Evolutionary conservation across 2,797 vertebrate species (phyloP), one percentile per base, ranked within the genome.

Genomic region (Oryzias sinensis): DNA sequence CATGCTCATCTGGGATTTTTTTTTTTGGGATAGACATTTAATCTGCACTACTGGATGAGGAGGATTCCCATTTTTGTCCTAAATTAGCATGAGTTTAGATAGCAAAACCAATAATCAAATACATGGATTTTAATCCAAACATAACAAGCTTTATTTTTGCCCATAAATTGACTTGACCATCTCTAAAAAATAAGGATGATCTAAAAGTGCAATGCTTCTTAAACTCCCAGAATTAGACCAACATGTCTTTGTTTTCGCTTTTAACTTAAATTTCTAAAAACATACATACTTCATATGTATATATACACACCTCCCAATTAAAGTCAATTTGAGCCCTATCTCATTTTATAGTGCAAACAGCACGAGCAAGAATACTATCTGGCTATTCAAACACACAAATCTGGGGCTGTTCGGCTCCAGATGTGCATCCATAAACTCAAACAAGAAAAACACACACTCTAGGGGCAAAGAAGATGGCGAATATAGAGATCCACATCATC

Each of bases 301-400:
- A 55, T 9, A 3, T 22, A 22, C 20, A 33, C 33, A 33, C 40
- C 9, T 11, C 29, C 20, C 55, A 24, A 65, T 47, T 15, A 48
- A 27, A 65, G 33, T 6, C 13, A 27, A 14, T 44, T 14, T 43
- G 48, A 46, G 16, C 5, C 44, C 55, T 17, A 40, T 63, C 40
- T 49, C 41, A 50, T 53, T 53, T 48, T 70, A 48, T 15, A 56
- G 40, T 20, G 43, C 45, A 77, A 78, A 80, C 47, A 73, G 24
- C 50, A 53, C 20, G 52, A 60, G 22, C 45, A 45, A 57, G 55
- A 59, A 73, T 61, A 76, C 56, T 59, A 74, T 64, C 74, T 80
- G 78, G 43, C 66, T 75, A 66, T 53, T 59, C 79, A 85, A 84
- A 80, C 68, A 86, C 60, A 63, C 50, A 71, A 47, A 72, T 50